phyloP scores from a whole-genome alignment of 2,888 invertebrate genomes.

The Zygogramma bicolorata region DNA sequence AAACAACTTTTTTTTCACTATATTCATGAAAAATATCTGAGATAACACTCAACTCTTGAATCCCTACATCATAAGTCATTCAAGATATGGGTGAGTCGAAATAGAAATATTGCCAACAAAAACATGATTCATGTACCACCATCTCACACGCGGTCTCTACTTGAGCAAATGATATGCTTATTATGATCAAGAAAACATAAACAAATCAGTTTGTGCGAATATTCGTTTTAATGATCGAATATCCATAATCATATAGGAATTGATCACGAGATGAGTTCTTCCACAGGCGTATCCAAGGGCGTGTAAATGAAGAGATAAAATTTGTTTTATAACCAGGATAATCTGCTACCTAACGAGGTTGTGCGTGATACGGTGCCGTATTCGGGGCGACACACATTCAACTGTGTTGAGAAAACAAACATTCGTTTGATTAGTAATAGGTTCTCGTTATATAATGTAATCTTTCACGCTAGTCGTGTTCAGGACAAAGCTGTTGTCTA shows the following conservation, averaged over 20 bases:
- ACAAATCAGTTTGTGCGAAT: background rate
- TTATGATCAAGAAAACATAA: no score
- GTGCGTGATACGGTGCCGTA: constrained; percentile 59
- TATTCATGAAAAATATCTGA: no score
- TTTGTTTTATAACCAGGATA: constrained; percentile 43
- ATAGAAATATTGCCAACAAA: no score
- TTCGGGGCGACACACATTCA: constrained; percentile 59
- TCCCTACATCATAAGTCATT: no score
- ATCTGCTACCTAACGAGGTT: constrained; percentile 45
- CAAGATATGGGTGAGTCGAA: no score
- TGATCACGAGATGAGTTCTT: constrained; percentile 1
- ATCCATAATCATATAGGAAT: background rate
- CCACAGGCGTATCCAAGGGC: constrained; percentile 25
- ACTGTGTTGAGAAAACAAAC: constrained; percentile 62
- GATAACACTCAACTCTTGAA: no score
- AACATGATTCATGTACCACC: no score
- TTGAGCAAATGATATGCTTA: no score
- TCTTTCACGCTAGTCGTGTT: constrained; percentile 61
- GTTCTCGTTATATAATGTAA: constrained; percentile 61
- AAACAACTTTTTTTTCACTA: no score
- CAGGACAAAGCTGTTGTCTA: constrained; percentile 57
- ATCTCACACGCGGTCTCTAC: no score
- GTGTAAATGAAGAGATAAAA: constrained; percentile 49
- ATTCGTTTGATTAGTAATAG: constrained; percentile 62
- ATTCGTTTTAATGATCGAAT: background rate